Conservation (phyloP, 2,113 vertebrate species). For the Camelus dromedarius region DNA sequence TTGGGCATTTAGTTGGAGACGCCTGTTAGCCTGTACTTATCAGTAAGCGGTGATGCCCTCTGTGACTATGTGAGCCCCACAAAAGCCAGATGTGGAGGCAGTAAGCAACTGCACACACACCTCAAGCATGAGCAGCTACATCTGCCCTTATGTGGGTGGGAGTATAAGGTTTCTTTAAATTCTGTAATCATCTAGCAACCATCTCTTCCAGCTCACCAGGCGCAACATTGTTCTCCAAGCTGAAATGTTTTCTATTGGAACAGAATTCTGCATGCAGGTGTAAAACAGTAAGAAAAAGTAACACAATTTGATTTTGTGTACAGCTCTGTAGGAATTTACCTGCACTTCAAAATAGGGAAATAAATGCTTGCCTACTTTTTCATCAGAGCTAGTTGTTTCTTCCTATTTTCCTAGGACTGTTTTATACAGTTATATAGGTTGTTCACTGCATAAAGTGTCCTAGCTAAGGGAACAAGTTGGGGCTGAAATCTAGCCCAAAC, state of each 20-base stretch:
- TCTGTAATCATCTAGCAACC: neutral
- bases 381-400: neutral
- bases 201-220: neutral
- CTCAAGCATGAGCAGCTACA: neutral
- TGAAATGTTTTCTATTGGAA: neutral
- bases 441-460: neutral
- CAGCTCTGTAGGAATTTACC: conserved; percentile 30
- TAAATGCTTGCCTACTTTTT: neutral
- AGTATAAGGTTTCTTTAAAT: conserved; percentile 7
- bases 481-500: neutral
- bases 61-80: neutral
- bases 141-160: neutral
- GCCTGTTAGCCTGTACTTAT: neutral
- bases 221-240: neutral
- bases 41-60: neutral
- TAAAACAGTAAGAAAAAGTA: conserved; percentile 24
- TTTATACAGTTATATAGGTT: neutral
- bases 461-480: neutral
- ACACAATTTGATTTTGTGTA: conserved; percentile 35
- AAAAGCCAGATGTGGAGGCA: neutral
- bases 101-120: neutral
- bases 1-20: neutral
- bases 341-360: neutral
- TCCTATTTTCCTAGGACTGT: neutral
- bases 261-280: neutral